A percentile compares a stretch with the other conserved stretches of the same genome.
Conservation (phyloP, 2,113 vertebrate genomes). For the Alethe castanea region DNA sequence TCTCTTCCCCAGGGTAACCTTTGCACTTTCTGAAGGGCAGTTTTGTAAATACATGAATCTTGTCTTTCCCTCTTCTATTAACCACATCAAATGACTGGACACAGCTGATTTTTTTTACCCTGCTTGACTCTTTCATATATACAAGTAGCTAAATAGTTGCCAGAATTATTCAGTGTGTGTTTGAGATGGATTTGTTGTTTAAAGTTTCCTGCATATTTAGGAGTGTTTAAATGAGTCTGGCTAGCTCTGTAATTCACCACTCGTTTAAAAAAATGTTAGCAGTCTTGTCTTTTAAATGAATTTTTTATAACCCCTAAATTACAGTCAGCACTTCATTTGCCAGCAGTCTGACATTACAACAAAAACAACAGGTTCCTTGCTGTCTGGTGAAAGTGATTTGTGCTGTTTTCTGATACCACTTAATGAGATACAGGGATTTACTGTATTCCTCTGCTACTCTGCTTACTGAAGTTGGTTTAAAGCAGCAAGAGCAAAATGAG, state of each 20-base stretch:
- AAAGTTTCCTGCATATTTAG: constrained; percentile 46
- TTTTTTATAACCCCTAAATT: constrained; percentile 53
- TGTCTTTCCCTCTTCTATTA: neutral
- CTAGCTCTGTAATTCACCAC: constrained; percentile 35
- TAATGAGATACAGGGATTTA: constrained; percentile 34
- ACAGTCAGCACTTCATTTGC: constrained; percentile 30
- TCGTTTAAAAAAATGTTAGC: neutral
- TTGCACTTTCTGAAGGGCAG: neutral
- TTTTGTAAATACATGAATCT: neutral
- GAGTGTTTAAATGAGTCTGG: constrained; percentile 45
- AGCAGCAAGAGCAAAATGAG: neutral
- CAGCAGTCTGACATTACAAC: constrained; percentile 22
- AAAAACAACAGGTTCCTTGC: constrained; percentile 57
- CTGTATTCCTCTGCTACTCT: neutral
- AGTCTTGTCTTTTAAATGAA: constrained; percentile 44
- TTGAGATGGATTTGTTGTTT: constrained; percentile 38
- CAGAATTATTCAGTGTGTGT: constrained; percentile 7
- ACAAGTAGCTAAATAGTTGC: constrained; percentile 42
- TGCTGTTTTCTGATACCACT: constrained; percentile 7
- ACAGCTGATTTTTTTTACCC: constrained; percentile 15
- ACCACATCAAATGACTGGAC: neutral
- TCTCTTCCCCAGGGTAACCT: neutral
- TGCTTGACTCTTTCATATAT: neutral
- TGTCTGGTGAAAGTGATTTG: constrained; percentile 36
- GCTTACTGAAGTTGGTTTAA: neutral